Evolutionary conservation across 2,888 invertebrate genomes (phyloP), one percentile per base, ranked within the genome.

Genomic region (Morpho achilles): DNA sequence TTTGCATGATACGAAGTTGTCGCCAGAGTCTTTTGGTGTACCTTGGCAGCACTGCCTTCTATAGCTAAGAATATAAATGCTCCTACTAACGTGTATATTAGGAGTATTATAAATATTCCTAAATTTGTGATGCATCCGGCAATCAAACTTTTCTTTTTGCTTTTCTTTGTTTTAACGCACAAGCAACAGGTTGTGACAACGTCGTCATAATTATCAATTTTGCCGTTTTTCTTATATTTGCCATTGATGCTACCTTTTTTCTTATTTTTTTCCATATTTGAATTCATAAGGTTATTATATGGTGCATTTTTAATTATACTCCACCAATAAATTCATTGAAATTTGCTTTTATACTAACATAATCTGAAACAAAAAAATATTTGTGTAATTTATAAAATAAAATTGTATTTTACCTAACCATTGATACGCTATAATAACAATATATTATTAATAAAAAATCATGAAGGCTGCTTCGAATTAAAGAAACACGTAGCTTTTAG

Each of bases 21-120:
- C 0, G 91, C 91, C 49, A 91, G 66, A 8, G 91, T 91, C 68
- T 91, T 91, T 60, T 91, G 91, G 45, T 91, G 91, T 40, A 91
- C 82, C 71, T 87, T 91, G 0, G 91, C 84, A 7, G 90, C 87
- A 50, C 92, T 93, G 6, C 95, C 94, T 89, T 97, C 97, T 67
- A 97, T 95, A 50, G 96, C 95, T 62, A 97, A 90, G 79, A 97
- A 97, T 80, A 96, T 95, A 77, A 96, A 95, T 63, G 96, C 95
- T 59, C 95, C 95, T 65, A 92, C 70, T 56, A 91, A 74, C 1
- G 96, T 96, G 77, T 97, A 97, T 16, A 94, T 95, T 61, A 97
- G 92, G 2, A 97, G 92, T 39, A 96, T 87, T 54, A 94, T 92
- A 77, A 96, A 96, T 69, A 97, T 96, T 52, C 96, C 95, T 62